Evolutionary conservation across 2,113 vertebrate genomes (phyloP).

Genomic region (Ancistrus triradiatus): DNA sequence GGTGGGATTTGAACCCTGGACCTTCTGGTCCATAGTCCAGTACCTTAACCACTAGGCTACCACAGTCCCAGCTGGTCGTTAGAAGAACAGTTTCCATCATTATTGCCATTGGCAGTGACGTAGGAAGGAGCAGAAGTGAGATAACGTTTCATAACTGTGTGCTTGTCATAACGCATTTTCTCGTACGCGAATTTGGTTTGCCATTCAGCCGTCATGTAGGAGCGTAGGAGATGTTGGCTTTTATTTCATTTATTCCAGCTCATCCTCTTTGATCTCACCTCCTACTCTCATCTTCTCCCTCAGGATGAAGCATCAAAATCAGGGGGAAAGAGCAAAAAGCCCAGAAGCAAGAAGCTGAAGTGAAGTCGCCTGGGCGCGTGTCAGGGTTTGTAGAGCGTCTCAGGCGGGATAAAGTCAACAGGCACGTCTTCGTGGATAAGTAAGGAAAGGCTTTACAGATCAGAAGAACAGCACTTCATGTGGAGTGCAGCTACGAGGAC

Average conservation of each 20-base stretch:
- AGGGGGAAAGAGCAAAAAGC: constrained; percentile 61
- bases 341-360: constrained; percentile 69
- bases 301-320: constrained; percentile 66
- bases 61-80: too few species aligned
- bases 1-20: too few species aligned
- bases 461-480: neutral
- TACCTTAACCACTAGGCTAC: too few species aligned
- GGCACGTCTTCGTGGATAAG: neutral
- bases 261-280: neutral
- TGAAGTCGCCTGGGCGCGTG: constrained; percentile 42
- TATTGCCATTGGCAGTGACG: too few species aligned
- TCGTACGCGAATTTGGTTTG: neutral
- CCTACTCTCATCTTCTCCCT: constrained; percentile 14
- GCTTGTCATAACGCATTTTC: neutral
- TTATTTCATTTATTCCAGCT: constrained; percentile 2
- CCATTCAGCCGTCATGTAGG: neutral
- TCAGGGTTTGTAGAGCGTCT: neutral
- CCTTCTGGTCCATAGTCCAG: too few species aligned
- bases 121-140: too few species aligned
- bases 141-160: neutral
- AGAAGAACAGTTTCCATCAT: too few species aligned
- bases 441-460: neutral
- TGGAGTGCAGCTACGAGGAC: neutral
- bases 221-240: neutral
- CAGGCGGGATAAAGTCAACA: constrained; percentile 1